Evolutionary conservation across 2,797 vertebrate genomes (phyloP).

Genomic region (Valencia hispanica): DNA sequence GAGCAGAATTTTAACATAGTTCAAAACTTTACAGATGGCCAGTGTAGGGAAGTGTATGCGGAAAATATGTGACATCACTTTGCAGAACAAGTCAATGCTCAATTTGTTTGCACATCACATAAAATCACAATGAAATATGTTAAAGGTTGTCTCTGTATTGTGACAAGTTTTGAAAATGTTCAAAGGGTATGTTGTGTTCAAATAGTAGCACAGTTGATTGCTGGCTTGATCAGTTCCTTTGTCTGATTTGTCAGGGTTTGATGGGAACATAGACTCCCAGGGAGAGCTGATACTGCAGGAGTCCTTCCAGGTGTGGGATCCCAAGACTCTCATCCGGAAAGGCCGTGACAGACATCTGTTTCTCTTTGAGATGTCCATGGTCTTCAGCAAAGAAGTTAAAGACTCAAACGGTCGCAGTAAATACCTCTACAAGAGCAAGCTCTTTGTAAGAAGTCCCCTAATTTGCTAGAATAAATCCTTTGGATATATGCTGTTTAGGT

Average conservation of each 20-base stretch:
- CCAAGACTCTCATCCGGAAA: conserved; percentile 97
- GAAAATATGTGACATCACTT: no score
- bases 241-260: conserved; percentile 85
- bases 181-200: conserved; percentile 3
- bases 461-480: conserved; percentile 31
- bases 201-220: not conserved
- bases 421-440: conserved; percentile 94
- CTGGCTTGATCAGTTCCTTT: not conserved
- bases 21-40: no score
- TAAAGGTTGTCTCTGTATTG: not conserved
- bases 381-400: conserved; percentile 99
- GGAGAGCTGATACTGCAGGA: conserved; percentile 98
- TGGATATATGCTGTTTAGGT: not conserved
- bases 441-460: conserved; percentile 86
- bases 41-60: no score
- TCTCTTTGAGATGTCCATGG: conserved; percentile 98
- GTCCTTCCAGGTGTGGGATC: conserved; percentile 99
- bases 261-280: conserved; percentile 98
- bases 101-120: not conserved
- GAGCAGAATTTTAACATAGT: no score
- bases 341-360: conserved; percentile 98
- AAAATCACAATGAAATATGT: not conserved
- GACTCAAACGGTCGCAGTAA: conserved; percentile 98
- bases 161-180: not conserved
- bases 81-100: not conserved